Percentiles rank a stretch among this genome's conserved stretches.
Conservation (phyloP, 2,888 invertebrate species). For the Caenorhabditis doughertyi region DNA sequence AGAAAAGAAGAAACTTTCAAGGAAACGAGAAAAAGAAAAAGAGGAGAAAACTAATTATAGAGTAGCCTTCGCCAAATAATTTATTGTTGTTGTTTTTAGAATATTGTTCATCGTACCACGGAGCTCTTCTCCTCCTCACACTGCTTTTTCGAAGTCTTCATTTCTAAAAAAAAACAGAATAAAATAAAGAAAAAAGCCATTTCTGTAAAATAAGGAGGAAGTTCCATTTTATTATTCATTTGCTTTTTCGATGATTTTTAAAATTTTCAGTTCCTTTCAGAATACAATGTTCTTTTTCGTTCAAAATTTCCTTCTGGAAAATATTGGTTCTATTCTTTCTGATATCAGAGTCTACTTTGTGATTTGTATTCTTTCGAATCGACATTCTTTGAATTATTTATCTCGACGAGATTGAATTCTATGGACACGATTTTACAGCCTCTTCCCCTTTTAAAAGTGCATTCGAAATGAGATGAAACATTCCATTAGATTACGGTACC, state of each 20-base stretch:
- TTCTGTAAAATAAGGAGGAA: slow-evolving; percentile 9
- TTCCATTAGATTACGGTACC: slow-evolving; percentile 27
- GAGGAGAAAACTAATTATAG: slow-evolving; percentile 51
- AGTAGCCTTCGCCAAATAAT: slow-evolving; percentile 49
- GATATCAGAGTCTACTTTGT: too few species aligned
- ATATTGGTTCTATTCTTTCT: too few species aligned
- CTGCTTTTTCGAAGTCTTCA: slow-evolving; percentile 7
- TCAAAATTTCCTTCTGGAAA: too few species aligned
- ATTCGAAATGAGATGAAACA: not conserved
- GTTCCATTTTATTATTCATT: not conserved
- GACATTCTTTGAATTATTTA: too few species aligned
- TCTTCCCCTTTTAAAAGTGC: not conserved
- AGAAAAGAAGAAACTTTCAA: slow-evolving; percentile 22
- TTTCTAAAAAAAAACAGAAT: slow-evolving; percentile 10
- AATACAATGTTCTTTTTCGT: too few species aligned
- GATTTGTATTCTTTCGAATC: too few species aligned
- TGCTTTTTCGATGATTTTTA: too few species aligned
- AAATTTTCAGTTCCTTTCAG: too few species aligned
- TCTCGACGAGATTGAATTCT: too few species aligned
- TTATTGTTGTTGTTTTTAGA: slow-evolving; percentile 54
- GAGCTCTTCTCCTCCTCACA: not conserved
- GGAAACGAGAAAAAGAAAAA: slow-evolving; percentile 18
- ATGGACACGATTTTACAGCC: too few species aligned
- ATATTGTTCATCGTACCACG: slow-evolving; percentile 46
- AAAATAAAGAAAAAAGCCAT: not conserved